phyloP scores from a whole-genome alignment of 1,140 invertebrate species.

The Aradophagus sp. region DNA sequence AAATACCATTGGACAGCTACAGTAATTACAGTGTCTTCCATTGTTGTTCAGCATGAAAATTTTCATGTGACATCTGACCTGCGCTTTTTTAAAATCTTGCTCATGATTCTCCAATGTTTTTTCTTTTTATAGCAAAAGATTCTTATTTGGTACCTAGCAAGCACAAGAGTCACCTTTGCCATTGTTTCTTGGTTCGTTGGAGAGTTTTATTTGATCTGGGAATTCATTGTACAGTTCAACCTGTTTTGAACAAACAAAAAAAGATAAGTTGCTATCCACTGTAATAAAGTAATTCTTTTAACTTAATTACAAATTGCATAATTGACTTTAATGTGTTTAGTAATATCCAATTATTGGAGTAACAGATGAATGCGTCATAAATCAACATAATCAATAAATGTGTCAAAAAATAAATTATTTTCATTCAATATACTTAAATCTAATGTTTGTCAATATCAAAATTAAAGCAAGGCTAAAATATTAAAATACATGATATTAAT shows the following conservation, averaged over 20 bases:
- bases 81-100: slow-evolving; percentile 39
- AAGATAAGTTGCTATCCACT: no score
- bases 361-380: no score
- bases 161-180: slow-evolving; percentile 85
- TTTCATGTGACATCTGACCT: slow-evolving; percentile 66
- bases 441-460: no score
- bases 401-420: no score
- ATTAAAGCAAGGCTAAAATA: not conserved
- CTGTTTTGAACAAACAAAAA: slow-evolving; percentile 65
- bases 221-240: slow-evolving; percentile 98
- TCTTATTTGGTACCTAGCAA: slow-evolving; percentile 78
- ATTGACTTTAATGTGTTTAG: no score
- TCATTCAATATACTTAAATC: no score
- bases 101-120: not conserved
- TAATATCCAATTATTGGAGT: no score
- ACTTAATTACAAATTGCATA: no score
- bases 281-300: slow-evolving; percentile 4
- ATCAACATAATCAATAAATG: no score
- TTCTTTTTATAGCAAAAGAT: slow-evolving; percentile 49
- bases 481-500: no score
- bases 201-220: slow-evolving; percentile 94
- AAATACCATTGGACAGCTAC: slow-evolving; percentile 47
- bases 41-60: slow-evolving; percentile 56
- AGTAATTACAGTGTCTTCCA: slow-evolving; percentile 47
- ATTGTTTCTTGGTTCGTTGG: slow-evolving; percentile 78